Evolutionary conservation across 2,797 vertebrate species (phyloP).

Genomic region (Discoglossus pictus): DNA sequence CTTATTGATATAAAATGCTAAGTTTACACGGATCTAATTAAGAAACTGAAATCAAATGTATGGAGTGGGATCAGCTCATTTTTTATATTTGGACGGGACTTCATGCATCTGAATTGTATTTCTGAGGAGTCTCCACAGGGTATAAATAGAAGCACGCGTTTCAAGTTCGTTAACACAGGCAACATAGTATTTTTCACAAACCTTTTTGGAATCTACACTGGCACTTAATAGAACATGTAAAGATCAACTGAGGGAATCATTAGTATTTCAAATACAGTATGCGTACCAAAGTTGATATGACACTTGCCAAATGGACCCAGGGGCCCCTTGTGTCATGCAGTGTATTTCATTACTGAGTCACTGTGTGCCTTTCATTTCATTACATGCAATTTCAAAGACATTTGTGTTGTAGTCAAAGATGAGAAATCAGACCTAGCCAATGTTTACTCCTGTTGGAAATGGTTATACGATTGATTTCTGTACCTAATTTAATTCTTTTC

Average conservation of each 20-base stretch:
- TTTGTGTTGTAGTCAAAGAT: constrained; percentile 52
- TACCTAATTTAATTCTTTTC: constrained; percentile 53
- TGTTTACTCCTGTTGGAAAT: constrained; percentile 52
- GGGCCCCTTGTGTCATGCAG: constrained; percentile 50
- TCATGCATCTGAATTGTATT: too few species aligned
- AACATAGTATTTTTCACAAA: constrained; percentile 18
- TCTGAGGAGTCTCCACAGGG: too few species aligned
- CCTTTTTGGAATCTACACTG: constrained; percentile 31
- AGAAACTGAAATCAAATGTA: too few species aligned
- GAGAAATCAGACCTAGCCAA: constrained; percentile 52
- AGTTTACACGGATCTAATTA: too few species aligned
- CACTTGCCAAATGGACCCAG: constrained; percentile 51
- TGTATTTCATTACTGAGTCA: constrained; percentile 51
- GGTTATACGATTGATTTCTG: constrained; percentile 51
- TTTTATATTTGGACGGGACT: too few species aligned
- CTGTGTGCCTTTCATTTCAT: constrained; percentile 51
- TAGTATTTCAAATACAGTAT: constrained; percentile 53
- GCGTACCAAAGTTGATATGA: constrained; percentile 52
- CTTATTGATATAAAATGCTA: too few species aligned
- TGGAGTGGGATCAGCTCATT: too few species aligned
- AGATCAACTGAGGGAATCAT: constrained; percentile 50
- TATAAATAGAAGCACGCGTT: not conserved
- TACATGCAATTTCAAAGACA: constrained; percentile 53
- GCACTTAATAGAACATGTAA: constrained; percentile 48
- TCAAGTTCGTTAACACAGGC: constrained; percentile 1